Base-by-base conservation (phyloP, 1,140 invertebrate species). In the Caerostris extrusa region DNA sequence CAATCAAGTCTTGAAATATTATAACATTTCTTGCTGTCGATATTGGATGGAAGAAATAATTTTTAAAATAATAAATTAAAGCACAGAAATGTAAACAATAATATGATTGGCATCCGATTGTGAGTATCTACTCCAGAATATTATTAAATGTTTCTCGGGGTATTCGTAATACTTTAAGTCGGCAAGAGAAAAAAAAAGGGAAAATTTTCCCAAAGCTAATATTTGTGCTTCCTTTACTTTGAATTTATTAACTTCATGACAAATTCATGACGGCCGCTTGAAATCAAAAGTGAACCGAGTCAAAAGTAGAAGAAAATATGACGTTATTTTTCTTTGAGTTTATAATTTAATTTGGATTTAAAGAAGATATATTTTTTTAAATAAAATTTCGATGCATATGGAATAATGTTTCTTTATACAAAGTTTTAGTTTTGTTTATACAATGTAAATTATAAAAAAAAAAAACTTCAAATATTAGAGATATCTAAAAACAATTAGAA, bases 151-250 rank as follows among this genome's bases (percentile, higher is more conserved):
- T 50, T 90, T 67, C 19, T 50, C 64, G 5, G 10, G 19, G 55
- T 71, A 77, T 71, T 12, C 34, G 77, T 34, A 88, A 56, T 50
- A n/a, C 14, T 34, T 34, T 34, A n/a, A 71, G 77, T 50, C 56
- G 61, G 77, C 57, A 67, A n/a, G n/a, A 19, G 8, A n/a, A 5
- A 10, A n/a, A 57, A 90, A 77, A 90, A 90, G 55, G 19, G 77
- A 88, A 90, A 53, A 14, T 50, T 58, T 90, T 88, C 55, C 86
- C 34, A 77, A 90, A 58, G 56, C 88, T 90, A 90, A 90, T 90
- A 90, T 90, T 90, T 90, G 14, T 77, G 14, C 77, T 90, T 90
- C 34, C 64, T 56, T 12, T 58, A 60, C 85, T 58, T 87, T 14
- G 50, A 17, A 87, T 60, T 64, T 87, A 87, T 87, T 87, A 64